Evolutionary conservation across 1,140 invertebrate species (phyloP), one percentile per base, ranked within the genome.

Genomic region (Macrobrachium rosenbergii): DNA sequence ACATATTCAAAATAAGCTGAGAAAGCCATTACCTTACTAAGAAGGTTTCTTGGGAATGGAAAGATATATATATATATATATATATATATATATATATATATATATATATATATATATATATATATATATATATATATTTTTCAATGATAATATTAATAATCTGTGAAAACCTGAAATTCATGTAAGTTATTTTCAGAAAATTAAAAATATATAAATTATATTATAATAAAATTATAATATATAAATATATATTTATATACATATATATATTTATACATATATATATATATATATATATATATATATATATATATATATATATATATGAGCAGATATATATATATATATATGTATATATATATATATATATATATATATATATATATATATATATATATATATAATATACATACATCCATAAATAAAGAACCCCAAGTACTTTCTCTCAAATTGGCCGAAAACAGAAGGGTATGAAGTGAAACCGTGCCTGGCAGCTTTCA

Each of bases 171-270:
- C n/a, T n/a, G n/a, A n/a, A n/a, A n/a, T n/a, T n/a, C n/a, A n/a
- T n/a, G n/a, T n/a, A n/a, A n/a, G n/a, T n/a, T n/a, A n/a, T n/a
- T n/a, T n/a, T n/a, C n/a, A n/a, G n/a, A n/a, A n/a, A n/a, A n/a
- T n/a, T n/a, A n/a, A n/a, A n/a, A n/a, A 64, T 64, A 64, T 64
- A 64, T 64, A 64, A 6, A 64, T n/a, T 64, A 64, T 64, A n/a
- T n/a, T 6, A 64, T 64, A n/a, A 64, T 64, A 64, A 6, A 64
- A 6, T 6, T n/a, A n/a, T 64, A 19, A 6, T 64, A 64, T 64
- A 64, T 64, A 19, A 6, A 64, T 6, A 64, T 64, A 64, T 64
- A 64, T 64, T 6, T 23, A 64, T 64, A 64, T 64, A 64, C 12
- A 64, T 64, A 14, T n/a, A 64, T n/a, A 64, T 64, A 64, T 23